These are phyloP conservation scores for Drosophila limbata DNA, from an alignment of 2,888 invertebrate species.

Conservation along the genomic window DNA sequence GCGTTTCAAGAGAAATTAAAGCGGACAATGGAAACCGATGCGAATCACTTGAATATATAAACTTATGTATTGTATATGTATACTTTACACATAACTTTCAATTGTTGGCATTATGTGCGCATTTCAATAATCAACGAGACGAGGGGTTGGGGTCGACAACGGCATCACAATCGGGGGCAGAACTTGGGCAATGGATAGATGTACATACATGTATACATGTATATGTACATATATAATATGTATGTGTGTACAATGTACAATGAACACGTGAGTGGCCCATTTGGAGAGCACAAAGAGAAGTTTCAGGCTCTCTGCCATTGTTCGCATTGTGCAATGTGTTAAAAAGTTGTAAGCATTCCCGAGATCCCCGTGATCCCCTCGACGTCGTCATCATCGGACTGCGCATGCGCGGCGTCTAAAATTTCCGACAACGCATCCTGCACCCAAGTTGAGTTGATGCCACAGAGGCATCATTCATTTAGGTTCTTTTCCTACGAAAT, in stretches of 20 bases:
- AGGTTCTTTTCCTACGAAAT: slow-evolving; percentile 33
- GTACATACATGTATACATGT: background rate
- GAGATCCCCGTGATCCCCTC: slow-evolving; percentile 17
- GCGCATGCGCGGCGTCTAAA: slow-evolving; percentile 64
- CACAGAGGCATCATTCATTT: background rate
- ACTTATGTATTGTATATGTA: slow-evolving; percentile 76
- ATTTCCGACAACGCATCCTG: slow-evolving; percentile 65
- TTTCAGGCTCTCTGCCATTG: slow-evolving; percentile 44
- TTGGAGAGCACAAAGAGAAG: slow-evolving; percentile 49
- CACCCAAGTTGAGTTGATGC: slow-evolving; percentile 54
- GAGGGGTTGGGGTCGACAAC: slow-evolving; percentile 11
- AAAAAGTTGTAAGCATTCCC: slow-evolving; percentile 74
- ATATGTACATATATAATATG: background rate
- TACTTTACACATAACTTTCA: slow-evolving; percentile 75
- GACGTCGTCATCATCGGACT: background rate
- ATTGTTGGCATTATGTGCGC: slow-evolving; percentile 71
- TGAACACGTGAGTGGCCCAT: slow-evolving; percentile 76
- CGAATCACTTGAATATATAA: slow-evolving; percentile 72
- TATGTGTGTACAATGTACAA: slow-evolving; percentile 41
- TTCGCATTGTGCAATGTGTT: slow-evolving; percentile 75
- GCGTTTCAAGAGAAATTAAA: slow-evolving; percentile 54
- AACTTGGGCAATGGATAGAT: slow-evolving; percentile 29
- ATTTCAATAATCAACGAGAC: slow-evolving; percentile 49
- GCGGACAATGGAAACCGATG: slow-evolving; percentile 65
- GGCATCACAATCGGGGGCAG: slow-evolving; percentile 15